Conservation (phyloP, 2,888 invertebrate species). For the Patella caerulea region DNA sequence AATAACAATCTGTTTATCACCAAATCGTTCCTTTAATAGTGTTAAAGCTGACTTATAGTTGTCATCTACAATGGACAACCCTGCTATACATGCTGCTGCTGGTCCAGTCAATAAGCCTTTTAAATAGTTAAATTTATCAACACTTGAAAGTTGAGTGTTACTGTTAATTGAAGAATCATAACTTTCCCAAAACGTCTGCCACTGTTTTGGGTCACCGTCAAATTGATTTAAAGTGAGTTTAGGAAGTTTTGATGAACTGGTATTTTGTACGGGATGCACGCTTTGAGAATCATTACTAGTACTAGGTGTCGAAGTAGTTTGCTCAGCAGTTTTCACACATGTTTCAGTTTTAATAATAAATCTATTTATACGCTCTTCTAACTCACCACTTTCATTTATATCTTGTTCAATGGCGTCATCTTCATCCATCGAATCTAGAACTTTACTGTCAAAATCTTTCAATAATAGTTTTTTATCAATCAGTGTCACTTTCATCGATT, state of each 20-base stretch:
- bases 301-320: neutral
- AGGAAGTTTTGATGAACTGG: conserved; percentile 18
- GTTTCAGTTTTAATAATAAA: neutral
- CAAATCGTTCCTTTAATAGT: conserved; percentile 25
- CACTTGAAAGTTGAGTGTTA: conserved; percentile 16
- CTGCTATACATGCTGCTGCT: conserved; percentile 24
- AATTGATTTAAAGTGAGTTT: conserved; percentile 23
- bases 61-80: conserved; percentile 27
- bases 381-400: neutral
- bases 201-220: conserved; percentile 20
- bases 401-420: neutral
- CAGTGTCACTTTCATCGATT: neutral
- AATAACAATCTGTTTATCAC: conserved; percentile 27
- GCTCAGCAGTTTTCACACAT: neutral
- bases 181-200: conserved; percentile 29
- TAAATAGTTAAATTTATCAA: conserved; percentile 27
- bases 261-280: neutral
- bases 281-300: neutral
- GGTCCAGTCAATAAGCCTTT: conserved; percentile 25
- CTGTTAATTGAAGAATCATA: conserved; percentile 23
- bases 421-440: neutral
- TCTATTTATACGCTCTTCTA: neutral
- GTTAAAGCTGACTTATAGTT: conserved; percentile 24
- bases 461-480: neutral
- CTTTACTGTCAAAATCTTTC: neutral